Percentiles rank a stretch among this genome's conserved stretches.
These are phyloP conservation scores for Aphelenchoides fujianensis DNA, from an alignment of 1,140 invertebrate genomes.

Conservation along the genomic window DNA sequence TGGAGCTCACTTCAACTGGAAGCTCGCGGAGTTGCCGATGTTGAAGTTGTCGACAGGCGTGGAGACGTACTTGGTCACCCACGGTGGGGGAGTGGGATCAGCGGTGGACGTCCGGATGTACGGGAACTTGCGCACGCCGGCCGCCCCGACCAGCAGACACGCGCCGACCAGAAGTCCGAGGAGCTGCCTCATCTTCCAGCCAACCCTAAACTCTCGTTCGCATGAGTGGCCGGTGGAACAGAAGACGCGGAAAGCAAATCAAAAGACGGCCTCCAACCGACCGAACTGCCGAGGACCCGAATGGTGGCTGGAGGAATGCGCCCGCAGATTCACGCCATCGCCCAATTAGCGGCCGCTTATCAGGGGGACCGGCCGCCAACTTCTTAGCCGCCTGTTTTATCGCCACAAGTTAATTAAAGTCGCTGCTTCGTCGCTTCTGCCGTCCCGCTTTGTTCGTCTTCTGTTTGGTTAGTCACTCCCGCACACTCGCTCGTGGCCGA, in stretches of 20 bases:
- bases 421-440: not conserved
- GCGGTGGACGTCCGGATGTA: not conserved
- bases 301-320: not conserved
- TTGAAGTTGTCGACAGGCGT: not conserved
- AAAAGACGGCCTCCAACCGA: too few species aligned
- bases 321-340: not conserved
- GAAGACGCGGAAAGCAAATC: not conserved
- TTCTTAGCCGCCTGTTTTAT: not conserved
- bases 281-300: too few species aligned
- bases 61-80: not conserved
- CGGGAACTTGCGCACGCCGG: not conserved
- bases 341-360: not conserved
- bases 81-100: not conserved
- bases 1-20: too few species aligned
- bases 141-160: not conserved
- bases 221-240: not conserved
- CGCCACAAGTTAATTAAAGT: not conserved
- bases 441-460: not conserved
- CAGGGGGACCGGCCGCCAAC: not conserved
- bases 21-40: too few species aligned
- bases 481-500: too few species aligned
- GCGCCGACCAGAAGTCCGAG: not conserved
- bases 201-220: not conserved
- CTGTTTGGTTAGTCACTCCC: too few species aligned
- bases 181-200: not conserved